Evolutionary conservation across 2,797 vertebrate species (phyloP).

Genomic region (Tadarida brasiliensis): DNA sequence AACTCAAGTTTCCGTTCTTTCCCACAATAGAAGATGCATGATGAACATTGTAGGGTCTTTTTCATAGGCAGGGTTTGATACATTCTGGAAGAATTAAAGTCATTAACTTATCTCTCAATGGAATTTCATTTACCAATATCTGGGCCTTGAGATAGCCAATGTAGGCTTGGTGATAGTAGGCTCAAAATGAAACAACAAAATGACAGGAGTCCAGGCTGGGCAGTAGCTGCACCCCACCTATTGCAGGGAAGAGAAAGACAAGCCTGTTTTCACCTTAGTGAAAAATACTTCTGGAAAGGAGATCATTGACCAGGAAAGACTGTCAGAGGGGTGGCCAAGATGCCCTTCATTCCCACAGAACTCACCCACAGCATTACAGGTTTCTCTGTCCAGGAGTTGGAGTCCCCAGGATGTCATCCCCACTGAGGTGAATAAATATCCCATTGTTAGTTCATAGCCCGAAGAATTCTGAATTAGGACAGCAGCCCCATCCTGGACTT

Average conservation of each 20-base stretch:
- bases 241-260: neutral
- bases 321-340: conserved; percentile 92
- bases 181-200: neutral
- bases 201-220: neutral
- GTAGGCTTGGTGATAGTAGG: neutral
- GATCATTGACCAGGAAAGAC: conserved; percentile 92
- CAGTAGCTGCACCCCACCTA: rapidly evolving
- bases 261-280: rapidly evolving
- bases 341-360: conserved; percentile 92
- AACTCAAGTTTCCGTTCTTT: neutral
- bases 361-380: conserved; percentile 91
- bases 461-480: conserved; percentile 90
- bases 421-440: conserved; percentile 93
- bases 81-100: neutral
- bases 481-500: conserved; percentile 91
- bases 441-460: conserved; percentile 91
- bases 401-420: conserved; percentile 90
- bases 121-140: neutral
- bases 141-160: neutral
- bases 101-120: neutral
- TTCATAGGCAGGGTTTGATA: neutral
- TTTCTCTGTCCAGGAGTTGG: conserved; percentile 90
- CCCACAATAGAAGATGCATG: neutral
- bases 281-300: conserved; percentile 83
- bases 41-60: neutral